phyloP scores from a whole-genome alignment of 2,888 invertebrate species.

The Volucella zonaria region DNA sequence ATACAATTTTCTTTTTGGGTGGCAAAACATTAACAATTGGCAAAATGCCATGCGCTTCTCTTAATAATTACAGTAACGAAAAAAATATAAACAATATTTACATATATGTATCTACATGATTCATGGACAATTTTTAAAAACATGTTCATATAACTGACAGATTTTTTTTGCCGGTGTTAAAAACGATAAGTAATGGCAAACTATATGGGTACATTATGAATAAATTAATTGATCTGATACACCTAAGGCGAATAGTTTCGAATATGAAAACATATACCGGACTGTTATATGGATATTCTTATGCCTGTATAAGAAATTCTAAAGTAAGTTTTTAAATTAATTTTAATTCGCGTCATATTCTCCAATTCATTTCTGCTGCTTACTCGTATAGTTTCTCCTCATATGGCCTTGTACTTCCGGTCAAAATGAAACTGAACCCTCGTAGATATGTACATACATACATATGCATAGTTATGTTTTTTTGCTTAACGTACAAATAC shows the following conservation, averaged over 20 bases:
- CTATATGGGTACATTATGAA: no score
- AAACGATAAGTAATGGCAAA: neutral
- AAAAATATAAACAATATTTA: neutral
- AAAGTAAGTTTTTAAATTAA: slow-evolving; percentile 4
- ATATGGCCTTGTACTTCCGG: slow-evolving; percentile 74
- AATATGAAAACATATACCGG: no score
- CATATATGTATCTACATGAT: neutral
- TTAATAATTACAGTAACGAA: neutral
- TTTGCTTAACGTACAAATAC: no score
- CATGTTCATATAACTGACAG: neutral
- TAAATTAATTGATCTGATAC: no score
- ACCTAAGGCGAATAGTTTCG: no score
- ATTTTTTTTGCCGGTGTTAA: neutral
- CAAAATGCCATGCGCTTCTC: neutral
- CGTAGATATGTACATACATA: slow-evolving; percentile 6
- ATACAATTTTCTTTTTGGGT: no score
- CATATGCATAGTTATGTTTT: neutral
- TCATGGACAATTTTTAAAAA: slow-evolving; percentile 3
- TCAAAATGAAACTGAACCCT: slow-evolving; percentile 49
- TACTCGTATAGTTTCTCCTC: slow-evolving; percentile 40
- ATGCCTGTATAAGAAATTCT: neutral
- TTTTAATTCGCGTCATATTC: slow-evolving; percentile 18
- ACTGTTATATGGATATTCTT: neutral
- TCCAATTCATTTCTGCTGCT: slow-evolving; percentile 4
- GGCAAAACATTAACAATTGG: no score